Evolutionary conservation across 2,113 vertebrate species (phyloP).

Genomic region (Peromyscus polionotus): DNA sequence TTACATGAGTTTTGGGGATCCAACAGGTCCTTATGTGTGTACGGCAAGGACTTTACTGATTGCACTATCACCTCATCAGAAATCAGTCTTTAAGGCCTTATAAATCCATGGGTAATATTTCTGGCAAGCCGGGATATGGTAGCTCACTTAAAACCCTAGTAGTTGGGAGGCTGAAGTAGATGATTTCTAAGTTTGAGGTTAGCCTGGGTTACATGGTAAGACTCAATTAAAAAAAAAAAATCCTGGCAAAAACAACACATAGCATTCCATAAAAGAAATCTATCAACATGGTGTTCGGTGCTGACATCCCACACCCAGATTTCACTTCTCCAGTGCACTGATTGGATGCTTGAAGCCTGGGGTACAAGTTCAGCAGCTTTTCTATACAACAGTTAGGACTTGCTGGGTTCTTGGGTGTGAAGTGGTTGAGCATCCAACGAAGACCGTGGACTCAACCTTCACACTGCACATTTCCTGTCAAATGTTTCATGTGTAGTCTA

Average conservation of each 20-base stretch:
- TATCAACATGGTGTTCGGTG: constrained; percentile 21
- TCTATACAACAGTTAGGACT: not conserved
- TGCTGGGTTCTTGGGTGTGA: not conserved
- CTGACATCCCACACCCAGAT: not conserved
- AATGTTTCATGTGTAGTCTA: not conserved
- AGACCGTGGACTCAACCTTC: not conserved
- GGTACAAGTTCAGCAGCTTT: not conserved
- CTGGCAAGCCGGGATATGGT: constrained; percentile 76
- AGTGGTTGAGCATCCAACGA: not conserved
- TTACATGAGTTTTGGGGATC: not conserved
- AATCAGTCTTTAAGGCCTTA: not conserved
- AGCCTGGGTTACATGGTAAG: not conserved
- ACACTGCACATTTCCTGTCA: not conserved
- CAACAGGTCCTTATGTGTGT: not conserved
- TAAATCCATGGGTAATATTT: constrained; percentile 76
- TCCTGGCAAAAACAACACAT: not conserved
- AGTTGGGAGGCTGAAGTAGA: not conserved
- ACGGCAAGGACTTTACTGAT: not conserved
- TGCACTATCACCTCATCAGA: not conserved
- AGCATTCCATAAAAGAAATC: constrained; percentile 66
- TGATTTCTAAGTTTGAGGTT: not conserved
- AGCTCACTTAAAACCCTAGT: not conserved
- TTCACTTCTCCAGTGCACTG: constrained; percentile 80
- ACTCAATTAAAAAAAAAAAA: too few relatives aligned
- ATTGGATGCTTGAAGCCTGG: constrained; percentile 64